These are phyloP conservation scores for Lates japonicus DNA, from an alignment of 2,797 vertebrate genomes.

Conservation along the genomic window DNA sequence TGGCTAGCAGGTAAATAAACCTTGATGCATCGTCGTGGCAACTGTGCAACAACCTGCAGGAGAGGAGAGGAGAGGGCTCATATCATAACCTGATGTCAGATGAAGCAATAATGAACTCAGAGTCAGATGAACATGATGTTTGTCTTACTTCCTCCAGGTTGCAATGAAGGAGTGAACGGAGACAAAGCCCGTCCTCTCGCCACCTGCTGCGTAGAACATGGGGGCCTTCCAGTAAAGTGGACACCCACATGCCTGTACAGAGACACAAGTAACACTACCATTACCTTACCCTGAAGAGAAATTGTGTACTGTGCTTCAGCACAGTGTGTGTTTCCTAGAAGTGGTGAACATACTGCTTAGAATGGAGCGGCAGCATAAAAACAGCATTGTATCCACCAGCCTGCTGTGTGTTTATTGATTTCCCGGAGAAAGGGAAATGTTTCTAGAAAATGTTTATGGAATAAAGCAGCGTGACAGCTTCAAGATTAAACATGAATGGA, in stretches of 20 bases:
- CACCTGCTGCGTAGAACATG: constrained; percentile 94
- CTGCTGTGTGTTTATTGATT: background rate
- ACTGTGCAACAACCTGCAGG: constrained; percentile 89
- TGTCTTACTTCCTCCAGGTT: constrained; percentile 96
- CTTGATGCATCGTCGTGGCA: constrained; percentile 95
- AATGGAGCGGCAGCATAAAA: background rate
- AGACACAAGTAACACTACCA: constrained; percentile 20
- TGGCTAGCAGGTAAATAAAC: constrained; percentile 94
- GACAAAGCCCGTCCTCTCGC: constrained; percentile 94
- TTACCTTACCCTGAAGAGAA: constrained; percentile 17
- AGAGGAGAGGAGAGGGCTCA: constrained; percentile 4
- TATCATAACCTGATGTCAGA: background rate
- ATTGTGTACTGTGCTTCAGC: background rate
- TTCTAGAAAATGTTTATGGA: constrained; percentile 7
- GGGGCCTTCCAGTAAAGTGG: constrained; percentile 98
- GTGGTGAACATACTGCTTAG: background rate
- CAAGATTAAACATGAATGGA: background rate
- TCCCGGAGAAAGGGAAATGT: background rate
- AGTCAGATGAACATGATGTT: background rate
- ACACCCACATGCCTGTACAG: constrained; percentile 91
- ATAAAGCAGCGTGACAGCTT: background rate
- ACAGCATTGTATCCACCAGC: constrained; percentile 7
- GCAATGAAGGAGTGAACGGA: constrained; percentile 94
- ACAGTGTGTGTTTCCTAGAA: constrained; percentile 17
- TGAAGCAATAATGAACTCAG: background rate